These are phyloP conservation scores for Galbula dea DNA, from an alignment of 2,113 vertebrate species.

Conservation along the genomic window DNA sequence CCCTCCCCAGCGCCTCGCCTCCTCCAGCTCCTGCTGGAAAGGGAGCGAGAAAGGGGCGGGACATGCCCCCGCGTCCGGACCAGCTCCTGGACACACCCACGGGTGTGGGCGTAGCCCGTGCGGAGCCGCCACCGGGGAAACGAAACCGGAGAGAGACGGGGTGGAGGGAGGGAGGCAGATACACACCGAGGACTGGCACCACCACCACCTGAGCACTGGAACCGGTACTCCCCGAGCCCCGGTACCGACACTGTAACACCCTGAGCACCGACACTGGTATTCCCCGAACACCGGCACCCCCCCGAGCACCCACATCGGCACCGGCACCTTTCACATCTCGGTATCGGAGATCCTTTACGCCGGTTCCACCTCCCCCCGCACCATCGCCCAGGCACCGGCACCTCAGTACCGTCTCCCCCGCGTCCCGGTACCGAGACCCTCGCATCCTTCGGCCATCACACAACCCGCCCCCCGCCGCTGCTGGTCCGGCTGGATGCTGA, in stretches of 20 bases:
- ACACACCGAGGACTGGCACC: too few species aligned
- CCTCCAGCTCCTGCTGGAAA: conserved; percentile 60
- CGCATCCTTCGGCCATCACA: accelerated
- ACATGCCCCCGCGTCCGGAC: too few species aligned
- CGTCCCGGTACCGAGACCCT: neutral
- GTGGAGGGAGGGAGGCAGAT: too few species aligned
- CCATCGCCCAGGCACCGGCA: too few species aligned
- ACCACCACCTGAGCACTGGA: neutral
- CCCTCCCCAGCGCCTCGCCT: neutral
- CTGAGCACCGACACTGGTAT: too few species aligned
- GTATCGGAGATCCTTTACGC: neutral
- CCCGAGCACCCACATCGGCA: too few species aligned
- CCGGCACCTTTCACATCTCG: neutral
- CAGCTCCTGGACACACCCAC: too few species aligned
- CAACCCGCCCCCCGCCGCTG: neutral
- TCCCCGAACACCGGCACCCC: neutral
- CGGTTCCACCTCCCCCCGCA: too few species aligned
- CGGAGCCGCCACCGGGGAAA: neutral
- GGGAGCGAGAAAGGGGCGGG: too few species aligned
- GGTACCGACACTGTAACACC: neutral
- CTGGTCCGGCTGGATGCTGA: neutral
- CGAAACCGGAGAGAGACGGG: neutral
- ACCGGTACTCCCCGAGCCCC: neutral
- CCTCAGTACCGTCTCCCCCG: neutral
- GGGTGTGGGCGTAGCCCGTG: neutral